Evolutionary conservation across 1,140 invertebrate species (phyloP), one percentile per base, ranked within the genome.

Genomic region (Anadara kagoshimensis): DNA sequence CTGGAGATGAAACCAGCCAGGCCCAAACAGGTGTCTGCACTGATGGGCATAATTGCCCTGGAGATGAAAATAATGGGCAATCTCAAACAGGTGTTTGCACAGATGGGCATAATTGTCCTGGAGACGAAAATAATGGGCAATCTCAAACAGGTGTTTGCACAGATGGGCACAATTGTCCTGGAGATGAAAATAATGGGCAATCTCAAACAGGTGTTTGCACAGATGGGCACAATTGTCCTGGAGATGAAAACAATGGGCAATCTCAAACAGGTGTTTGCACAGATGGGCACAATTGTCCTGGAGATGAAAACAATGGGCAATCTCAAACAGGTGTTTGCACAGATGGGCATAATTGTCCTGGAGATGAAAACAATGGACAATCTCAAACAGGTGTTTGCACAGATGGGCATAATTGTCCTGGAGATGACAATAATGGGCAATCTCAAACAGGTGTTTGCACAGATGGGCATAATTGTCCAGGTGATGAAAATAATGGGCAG

Each of bases 201-300:
- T 22, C 73, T 51, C 47, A 61, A 44, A 45, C 29, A 68, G 67
- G 67, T 41, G 45, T 49, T 24, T 80, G 78, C 36, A 75, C 72
- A 57, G 75, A 82, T 75, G 80, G 80, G 3, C 73, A 72, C 53
- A 73, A 77, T 20, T 79, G 80, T 74, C 66, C 73, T 1, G 66
- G 73, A 14, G 66, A 74, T 69, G 73, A 69, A 24, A 49, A 61
- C 62, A 22, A 14, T 2, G 20, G 63, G 41, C 53, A 59, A 22
- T 18, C 65, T 18, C 20, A 11, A 57, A 20, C 41, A 41, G 69
- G 72, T 73, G 73, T 67, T 24, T 78, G 78, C 22, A 72, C 76
- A 51, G 76, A 79, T 67, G 78, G 76, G 3, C 61, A 72, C 70
- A 76, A 73, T 58, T 74, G 76, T 22, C 65, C 65, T 20, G 65